A percentile compares a stretch with the other conserved stretches of the same genome.
phyloP scores from a whole-genome alignment of 1,140 invertebrate genomes.

The Drosophila mauritiana region DNA sequence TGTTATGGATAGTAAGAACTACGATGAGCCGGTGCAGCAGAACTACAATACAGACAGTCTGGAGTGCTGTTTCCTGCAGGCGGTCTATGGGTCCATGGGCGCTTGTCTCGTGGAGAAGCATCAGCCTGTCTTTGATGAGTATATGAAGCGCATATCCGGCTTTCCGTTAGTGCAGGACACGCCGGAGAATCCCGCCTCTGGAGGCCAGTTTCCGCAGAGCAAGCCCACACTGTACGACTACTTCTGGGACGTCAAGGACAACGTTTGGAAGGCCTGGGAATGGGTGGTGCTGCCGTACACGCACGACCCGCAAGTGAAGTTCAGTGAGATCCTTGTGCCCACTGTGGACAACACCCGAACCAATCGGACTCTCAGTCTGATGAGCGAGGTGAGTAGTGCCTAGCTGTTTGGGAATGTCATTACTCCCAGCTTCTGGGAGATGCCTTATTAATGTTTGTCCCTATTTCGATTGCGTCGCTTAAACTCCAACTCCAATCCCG shows the following conservation, averaged over 20 bases:
- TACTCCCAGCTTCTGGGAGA: constrained; percentile 18
- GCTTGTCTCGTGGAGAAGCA: constrained; percentile 90
- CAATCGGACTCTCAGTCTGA: constrained; percentile 91
- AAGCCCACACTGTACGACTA: constrained; percentile 92
- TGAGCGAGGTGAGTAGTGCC: constrained; percentile 88
- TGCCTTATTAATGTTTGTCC: constrained; percentile 46
- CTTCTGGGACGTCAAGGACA: constrained; percentile 88
- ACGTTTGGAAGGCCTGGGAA: constrained; percentile 93
- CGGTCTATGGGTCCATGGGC: constrained; percentile 93
- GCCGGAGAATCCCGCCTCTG: constrained; percentile 87
- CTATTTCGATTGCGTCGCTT: constrained; percentile 17
- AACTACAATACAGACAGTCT: constrained; percentile 86
- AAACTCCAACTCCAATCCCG: not conserved
- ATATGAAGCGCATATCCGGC: constrained; percentile 90
- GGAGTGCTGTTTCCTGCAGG: constrained; percentile 90
- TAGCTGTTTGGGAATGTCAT: constrained; percentile 10
- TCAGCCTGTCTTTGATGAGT: constrained; percentile 90
- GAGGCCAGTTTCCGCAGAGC: constrained; percentile 87
- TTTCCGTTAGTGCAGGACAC: constrained; percentile 89
- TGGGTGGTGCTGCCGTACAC: constrained; percentile 90
- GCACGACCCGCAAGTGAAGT: constrained; percentile 89
- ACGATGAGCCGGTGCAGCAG: constrained; percentile 85
- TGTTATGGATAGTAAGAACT: constrained; percentile 73
- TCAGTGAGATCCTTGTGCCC: constrained; percentile 94
- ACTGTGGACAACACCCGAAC: constrained; percentile 93